These are phyloP conservation scores for Bombycilla garrulus DNA, from an alignment of 2,113 vertebrate species.

Conservation along the genomic window DNA sequence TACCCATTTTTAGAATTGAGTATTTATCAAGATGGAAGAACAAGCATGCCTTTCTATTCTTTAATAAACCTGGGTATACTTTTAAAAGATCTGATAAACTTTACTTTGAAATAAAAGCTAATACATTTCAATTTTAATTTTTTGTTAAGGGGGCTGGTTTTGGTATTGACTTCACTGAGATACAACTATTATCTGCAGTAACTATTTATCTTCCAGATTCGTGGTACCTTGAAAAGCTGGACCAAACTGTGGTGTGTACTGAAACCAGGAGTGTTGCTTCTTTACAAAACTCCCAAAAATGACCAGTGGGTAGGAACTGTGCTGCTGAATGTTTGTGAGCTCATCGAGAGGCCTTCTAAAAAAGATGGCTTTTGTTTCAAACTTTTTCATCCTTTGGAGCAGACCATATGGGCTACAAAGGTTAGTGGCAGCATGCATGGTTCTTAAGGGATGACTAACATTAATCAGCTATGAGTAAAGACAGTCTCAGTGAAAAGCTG, in stretches of 20 bases:
- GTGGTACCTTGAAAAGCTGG: slow-evolving; percentile 97
- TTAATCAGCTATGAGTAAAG: background rate
- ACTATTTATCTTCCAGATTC: slow-evolving; percentile 80
- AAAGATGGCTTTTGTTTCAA: slow-evolving; percentile 99
- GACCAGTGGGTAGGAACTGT: slow-evolving; percentile 99
- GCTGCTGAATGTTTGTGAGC: slow-evolving; percentile 95
- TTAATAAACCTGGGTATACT: background rate
- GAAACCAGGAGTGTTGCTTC: slow-evolving; percentile 94
- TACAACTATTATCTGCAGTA: background rate
- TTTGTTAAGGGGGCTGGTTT: background rate
- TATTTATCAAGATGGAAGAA: background rate
- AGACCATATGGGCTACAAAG: slow-evolving; percentile 99
- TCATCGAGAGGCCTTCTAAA: slow-evolving; percentile 97
- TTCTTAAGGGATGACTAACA: background rate
- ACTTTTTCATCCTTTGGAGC: slow-evolving; percentile 97
- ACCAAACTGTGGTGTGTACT: slow-evolving; percentile 99
- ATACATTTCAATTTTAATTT: background rate
- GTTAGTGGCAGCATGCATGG: slow-evolving; percentile 68
- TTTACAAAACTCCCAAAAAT: slow-evolving; percentile 97
- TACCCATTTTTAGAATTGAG: background rate
- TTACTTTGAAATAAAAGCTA: background rate
- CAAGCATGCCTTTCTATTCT: background rate
- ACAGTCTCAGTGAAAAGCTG: background rate
- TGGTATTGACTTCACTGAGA: background rate
- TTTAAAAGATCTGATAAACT: background rate